phyloP scores from a whole-genome alignment of 2,888 invertebrate genomes.

The Orchesella flavescens region DNA sequence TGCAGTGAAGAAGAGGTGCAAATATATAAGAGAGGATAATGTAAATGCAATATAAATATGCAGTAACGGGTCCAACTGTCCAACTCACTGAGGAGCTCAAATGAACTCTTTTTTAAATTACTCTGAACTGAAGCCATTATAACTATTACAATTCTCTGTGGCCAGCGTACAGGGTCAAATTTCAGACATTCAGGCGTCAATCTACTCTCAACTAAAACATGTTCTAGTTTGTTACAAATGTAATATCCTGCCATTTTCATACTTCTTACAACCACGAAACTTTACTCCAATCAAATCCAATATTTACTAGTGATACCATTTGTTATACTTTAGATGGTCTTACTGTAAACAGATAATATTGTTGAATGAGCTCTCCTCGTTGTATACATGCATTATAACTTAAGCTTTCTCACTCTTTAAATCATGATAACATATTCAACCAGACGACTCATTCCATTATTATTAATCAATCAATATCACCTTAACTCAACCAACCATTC shows the following conservation, averaged over 20 bases:
- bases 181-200: constrained; percentile 72
- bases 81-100: constrained; percentile 37
- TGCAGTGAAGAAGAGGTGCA: neutral
- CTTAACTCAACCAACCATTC: constrained; percentile 22
- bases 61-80: constrained; percentile 49
- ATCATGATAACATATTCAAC: constrained; percentile 41
- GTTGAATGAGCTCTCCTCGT: constrained; percentile 9
- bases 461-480: constrained; percentile 69
- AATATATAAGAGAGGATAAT: constrained; percentile 8
- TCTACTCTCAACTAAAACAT: constrained; percentile 68
- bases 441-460: constrained; percentile 61
- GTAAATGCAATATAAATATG: neutral
- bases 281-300: constrained; percentile 51
- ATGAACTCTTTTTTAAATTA: constrained; percentile 51
- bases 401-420: constrained; percentile 52
- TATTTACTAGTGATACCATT: constrained; percentile 30
- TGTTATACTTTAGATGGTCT: constrained; percentile 26
- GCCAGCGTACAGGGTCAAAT: constrained; percentile 72
- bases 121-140: constrained; percentile 37
- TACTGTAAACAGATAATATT: constrained; percentile 19
- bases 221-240: constrained; percentile 69
- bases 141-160: constrained; percentile 64
- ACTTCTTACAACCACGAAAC: neutral
- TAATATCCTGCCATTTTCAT: constrained; percentile 29
- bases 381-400: constrained; percentile 25